Percentiles rank a stretch among this genome's conserved stretches.
Conservation (phyloP, 1,140 invertebrate genomes). For the Drosophila orena region DNA sequence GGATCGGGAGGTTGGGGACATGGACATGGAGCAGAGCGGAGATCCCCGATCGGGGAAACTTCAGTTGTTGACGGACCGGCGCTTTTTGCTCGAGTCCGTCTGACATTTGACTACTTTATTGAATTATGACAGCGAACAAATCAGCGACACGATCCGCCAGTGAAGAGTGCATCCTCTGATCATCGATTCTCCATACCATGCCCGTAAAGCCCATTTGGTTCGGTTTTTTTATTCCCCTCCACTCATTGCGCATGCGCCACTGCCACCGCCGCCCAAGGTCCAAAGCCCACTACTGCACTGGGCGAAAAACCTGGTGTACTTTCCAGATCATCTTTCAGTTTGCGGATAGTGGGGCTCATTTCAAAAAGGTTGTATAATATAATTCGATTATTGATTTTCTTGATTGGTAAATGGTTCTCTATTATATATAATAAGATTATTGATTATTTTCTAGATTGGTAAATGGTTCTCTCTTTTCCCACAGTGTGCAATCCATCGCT, state of each 20-base stretch:
- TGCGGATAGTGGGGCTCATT: too few species aligned
- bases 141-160: slow-evolving; percentile 69
- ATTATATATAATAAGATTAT: too few species aligned
- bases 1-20: background rate
- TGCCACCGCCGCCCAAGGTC: slow-evolving; percentile 23
- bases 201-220: background rate
- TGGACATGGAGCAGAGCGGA: too few species aligned
- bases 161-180: slow-evolving; percentile 6
- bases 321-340: too few species aligned
- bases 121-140: slow-evolving; percentile 84
- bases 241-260: slow-evolving; percentile 69
- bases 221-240: slow-evolving; percentile 5
- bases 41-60: background rate
- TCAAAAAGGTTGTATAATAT: too few species aligned
- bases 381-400: too few species aligned
- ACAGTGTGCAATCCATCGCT: slow-evolving; percentile 13
- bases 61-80: background rate
- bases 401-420: too few species aligned
- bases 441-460: too few species aligned
- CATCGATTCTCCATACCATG: background rate
- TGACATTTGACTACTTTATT: slow-evolving; percentile 83
- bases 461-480: background rate
- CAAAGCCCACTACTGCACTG: background rate
- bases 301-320: background rate
- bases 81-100: slow-evolving; percentile 51